Evolutionary conservation across 2,113 vertebrate species (phyloP).

Genomic region (Collichthys lucidus): DNA sequence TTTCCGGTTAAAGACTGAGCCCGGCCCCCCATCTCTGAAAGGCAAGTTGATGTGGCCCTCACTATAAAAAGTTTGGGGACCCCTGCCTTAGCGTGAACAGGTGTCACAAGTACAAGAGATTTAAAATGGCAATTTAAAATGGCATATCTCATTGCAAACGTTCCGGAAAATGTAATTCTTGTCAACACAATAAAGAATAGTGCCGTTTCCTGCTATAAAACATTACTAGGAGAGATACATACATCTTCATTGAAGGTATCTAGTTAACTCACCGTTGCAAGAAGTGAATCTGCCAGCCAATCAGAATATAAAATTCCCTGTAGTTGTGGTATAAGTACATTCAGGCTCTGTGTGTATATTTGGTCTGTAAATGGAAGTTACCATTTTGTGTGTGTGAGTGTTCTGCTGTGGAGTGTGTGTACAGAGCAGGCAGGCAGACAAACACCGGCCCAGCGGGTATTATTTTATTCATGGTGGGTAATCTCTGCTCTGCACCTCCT

Average conservation of each 20-base stretch:
- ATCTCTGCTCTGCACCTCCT: slow-evolving; percentile 63
- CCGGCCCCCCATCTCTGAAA: too few relatives aligned
- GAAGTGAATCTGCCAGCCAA: background rate
- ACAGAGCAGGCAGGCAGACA: slow-evolving; percentile 43
- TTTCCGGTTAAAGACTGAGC: too few relatives aligned
- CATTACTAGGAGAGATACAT: background rate
- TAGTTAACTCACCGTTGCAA: background rate
- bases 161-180: too few relatives aligned
- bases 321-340: background rate
- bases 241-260: background rate
- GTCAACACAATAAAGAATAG: too few relatives aligned
- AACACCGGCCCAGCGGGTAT: slow-evolving; percentile 64
- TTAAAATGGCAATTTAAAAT: background rate
- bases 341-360: slow-evolving; percentile 1
- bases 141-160: too few relatives aligned
- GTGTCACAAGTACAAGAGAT: background rate
- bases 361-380: background rate
- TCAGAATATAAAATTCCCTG: background rate
- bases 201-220: too few relatives aligned
- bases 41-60: too few relatives aligned
- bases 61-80: too few relatives aligned
- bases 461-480: slow-evolving; percentile 76
- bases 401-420: slow-evolving; percentile 37
- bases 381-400: background rate
- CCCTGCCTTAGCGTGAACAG: too few relatives aligned